A percentile compares a stretch with the other conserved stretches of the same genome.
phyloP scores from a whole-genome alignment of 2,888 invertebrate genomes.

The Scaptomyza parva region DNA sequence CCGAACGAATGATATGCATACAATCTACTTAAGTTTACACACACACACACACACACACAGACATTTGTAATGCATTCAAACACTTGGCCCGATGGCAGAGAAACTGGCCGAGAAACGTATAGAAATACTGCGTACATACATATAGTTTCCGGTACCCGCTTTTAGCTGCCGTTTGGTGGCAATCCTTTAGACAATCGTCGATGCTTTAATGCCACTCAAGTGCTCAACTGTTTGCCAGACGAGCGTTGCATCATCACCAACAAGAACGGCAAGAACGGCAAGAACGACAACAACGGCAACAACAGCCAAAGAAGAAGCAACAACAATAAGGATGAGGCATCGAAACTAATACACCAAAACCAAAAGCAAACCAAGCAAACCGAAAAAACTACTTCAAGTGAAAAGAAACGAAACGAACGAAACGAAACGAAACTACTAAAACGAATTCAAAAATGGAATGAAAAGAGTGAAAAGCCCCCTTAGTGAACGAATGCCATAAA shows the following conservation, averaged over 20 bases:
- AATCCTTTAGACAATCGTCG: conserved; percentile 61
- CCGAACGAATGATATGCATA: neutral
- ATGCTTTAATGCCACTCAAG: conserved; percentile 74
- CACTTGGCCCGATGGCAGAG: conserved; percentile 3
- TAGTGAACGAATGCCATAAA: conserved; percentile 21
- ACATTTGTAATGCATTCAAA: neutral
- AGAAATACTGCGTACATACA: neutral
- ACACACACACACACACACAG: neutral
- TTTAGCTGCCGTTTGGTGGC: conserved; percentile 13
- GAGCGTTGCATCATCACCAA: conserved; percentile 33
- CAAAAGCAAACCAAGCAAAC: conserved; percentile 46
- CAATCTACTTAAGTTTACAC: conserved; percentile 1
- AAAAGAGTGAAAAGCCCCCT: conserved; percentile 10
- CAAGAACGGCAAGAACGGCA: conserved; percentile 21
- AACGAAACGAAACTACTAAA: conserved; percentile 18
- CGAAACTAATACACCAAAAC: conserved; percentile 43
- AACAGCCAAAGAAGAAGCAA: conserved; percentile 1
- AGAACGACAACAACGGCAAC: conserved; percentile 28
- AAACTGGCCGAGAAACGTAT: neutral
- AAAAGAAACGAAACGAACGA: conserved; percentile 38
- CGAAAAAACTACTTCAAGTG: conserved; percentile 65
- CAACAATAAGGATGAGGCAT: conserved; percentile 25
- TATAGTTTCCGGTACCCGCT: neutral
- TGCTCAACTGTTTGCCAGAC: conserved; percentile 65
- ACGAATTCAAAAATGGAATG: conserved; percentile 9